Conservation (phyloP, 2,113 vertebrate genomes). For the Astur gentilis region DNA sequence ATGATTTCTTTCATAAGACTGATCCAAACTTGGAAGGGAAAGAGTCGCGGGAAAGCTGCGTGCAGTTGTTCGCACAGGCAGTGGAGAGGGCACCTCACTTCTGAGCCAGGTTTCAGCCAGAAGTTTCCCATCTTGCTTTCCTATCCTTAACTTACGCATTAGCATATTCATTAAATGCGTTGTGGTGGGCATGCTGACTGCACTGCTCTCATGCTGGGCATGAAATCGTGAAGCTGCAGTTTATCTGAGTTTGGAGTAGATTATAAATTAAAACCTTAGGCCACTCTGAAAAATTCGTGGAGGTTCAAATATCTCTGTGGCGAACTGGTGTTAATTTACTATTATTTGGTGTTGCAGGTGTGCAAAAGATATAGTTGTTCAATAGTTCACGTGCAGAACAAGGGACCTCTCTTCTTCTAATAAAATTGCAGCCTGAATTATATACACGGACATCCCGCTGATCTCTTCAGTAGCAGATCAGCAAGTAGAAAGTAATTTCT, state of each 20-base stretch:
- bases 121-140: background rate
- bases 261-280: slow-evolving; percentile 28
- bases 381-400: background rate
- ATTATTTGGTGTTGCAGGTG: background rate
- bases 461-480: background rate
- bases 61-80: background rate
- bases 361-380: background rate
- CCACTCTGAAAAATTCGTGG: background rate
- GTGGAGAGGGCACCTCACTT: background rate
- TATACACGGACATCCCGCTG: background rate
- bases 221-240: background rate
- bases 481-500: background rate
- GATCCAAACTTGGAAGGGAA: background rate
- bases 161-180: background rate
- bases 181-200: background rate
- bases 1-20: background rate
- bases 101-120: background rate
- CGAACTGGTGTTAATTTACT: background rate
- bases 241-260: background rate
- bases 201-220: background rate
- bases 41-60: background rate
- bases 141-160: background rate
- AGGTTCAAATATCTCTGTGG: background rate
- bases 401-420: background rate
- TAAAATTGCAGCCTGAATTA: background rate